Evolutionary conservation across 2,888 invertebrate genomes (phyloP).

Genomic region (Aelia acuminata): DNA sequence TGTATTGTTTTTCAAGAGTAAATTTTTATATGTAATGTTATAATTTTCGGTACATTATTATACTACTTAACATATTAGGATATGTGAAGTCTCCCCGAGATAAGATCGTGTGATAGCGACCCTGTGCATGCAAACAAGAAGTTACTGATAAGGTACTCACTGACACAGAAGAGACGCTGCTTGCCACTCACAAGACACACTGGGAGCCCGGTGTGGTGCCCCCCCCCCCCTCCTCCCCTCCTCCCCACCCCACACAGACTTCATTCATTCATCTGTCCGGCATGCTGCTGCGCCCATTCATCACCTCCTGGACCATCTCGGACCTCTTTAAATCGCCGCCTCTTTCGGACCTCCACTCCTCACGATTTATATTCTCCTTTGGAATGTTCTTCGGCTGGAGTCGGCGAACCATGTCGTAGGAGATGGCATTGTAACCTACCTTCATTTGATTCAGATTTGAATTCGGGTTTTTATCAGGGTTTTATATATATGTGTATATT

Average conservation of each 20-base stretch:
- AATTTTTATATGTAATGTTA: too few species aligned
- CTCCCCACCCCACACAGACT: background rate
- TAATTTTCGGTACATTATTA: too few species aligned
- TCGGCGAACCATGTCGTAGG: background rate
- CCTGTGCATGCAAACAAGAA: background rate
- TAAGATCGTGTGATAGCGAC: too few species aligned
- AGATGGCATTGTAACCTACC: background rate
- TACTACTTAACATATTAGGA: too few species aligned
- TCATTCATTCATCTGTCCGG: slow-evolving; percentile 17
- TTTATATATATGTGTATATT: too few species aligned
- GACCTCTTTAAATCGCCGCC: slow-evolving; percentile 29
- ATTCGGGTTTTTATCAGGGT: too few species aligned
- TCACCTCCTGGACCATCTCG: slow-evolving; percentile 4
- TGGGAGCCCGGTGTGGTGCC: background rate
- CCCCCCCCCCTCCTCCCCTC: background rate
- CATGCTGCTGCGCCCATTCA: background rate
- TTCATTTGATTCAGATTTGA: background rate
- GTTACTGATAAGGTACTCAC: slow-evolving; percentile 10
- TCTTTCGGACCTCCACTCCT: background rate
- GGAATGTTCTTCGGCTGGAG: slow-evolving; percentile 11
- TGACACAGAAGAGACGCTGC: background rate
- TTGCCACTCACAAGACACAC: background rate
- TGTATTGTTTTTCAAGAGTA: too few species aligned
- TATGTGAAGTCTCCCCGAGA: too few species aligned
- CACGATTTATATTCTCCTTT: background rate